Evolutionary conservation across 2,888 invertebrate species (phyloP), one percentile per base, ranked within the genome.

Genomic region (Lepetodrilus schrolli): DNA sequence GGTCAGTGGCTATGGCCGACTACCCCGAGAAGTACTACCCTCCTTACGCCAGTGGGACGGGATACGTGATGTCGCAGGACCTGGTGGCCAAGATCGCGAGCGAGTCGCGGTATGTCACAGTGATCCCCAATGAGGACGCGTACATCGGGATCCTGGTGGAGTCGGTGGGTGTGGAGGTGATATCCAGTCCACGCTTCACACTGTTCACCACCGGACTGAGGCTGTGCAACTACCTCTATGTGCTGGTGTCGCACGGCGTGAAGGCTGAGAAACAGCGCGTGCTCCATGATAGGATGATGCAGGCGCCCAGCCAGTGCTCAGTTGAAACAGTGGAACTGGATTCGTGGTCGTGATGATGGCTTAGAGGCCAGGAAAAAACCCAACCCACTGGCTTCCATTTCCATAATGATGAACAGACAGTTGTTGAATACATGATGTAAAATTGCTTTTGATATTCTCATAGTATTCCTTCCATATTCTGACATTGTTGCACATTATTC

Each of bases 51-150:
- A 86, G 87, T 66, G 90, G 90, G 13, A 84, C 84, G 66, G 90
- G 90, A 1, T 90, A 90, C 75, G 70, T 90, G 0, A 26, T 90
- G 21, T 88, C 89, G 2, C 51, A 58, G 20, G 88, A 89, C 70
- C 84, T 87, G 23, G 80, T 88, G 4, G 34, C 75, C 13, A 76
- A 75, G 66, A 70, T 90, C 21, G 78, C 86, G 7, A 71, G 82
- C n/a, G 75, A 79, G 20, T 83, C 86, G 70, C 50, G 65, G n/a
- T 82, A 79, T 70, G 73, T 86, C 8, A 66, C 66, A 66, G 84
- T 86, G 1, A 87, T 90, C 76, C 84, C 89, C 3, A 89, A 87
- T 72, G 90, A 90, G 76, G 90, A 90, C 78, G 90, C 90, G 4
- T 90, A 85, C 76, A 76, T 90, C 1, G 90, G 90, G 0, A 81